Conservation (phyloP, 2,888 invertebrate genomes). For the Drosophila monieri region DNA sequence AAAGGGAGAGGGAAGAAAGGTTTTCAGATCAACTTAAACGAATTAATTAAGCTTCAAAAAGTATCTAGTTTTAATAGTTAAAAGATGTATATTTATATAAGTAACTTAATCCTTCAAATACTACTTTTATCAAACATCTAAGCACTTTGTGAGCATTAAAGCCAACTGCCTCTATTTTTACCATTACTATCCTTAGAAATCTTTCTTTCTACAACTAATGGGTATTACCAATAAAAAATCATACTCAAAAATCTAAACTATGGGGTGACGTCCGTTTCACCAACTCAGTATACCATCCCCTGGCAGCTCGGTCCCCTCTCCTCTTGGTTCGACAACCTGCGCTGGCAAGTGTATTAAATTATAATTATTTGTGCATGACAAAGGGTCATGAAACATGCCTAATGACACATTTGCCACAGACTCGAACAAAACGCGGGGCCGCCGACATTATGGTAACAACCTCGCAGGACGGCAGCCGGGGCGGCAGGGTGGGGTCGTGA, state of each 20-base stretch:
- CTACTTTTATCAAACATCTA: background rate
- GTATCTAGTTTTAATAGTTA: no score
- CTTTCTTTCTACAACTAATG: conserved; percentile 16
- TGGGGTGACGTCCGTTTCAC: conserved; percentile 42
- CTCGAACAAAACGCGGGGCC: conserved; percentile 64
- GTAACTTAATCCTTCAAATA: background rate
- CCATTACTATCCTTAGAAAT: background rate
- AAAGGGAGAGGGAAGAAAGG: background rate
- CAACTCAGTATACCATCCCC: background rate
- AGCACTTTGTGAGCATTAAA: background rate
- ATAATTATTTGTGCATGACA: conserved; percentile 83
- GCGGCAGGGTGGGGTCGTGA: conserved; percentile 7
- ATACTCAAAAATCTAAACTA: conserved; percentile 47
- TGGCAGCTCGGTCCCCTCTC: background rate
- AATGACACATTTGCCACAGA: conserved; percentile 82
- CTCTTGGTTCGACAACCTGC: conserved; percentile 44
- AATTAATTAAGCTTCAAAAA: no score
- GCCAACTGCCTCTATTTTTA: background rate
- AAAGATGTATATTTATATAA: no score
- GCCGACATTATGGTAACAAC: conserved; percentile 13
- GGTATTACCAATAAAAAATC: conserved; percentile 34
- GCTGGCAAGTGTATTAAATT: conserved; percentile 81
- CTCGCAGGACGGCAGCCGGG: background rate
- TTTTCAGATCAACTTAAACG: no score
- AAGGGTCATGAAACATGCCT: conserved; percentile 82